Evolutionary conservation across 2,113 vertebrate genomes (phyloP).

Genomic region (Psilopsiagon aymara): DNA sequence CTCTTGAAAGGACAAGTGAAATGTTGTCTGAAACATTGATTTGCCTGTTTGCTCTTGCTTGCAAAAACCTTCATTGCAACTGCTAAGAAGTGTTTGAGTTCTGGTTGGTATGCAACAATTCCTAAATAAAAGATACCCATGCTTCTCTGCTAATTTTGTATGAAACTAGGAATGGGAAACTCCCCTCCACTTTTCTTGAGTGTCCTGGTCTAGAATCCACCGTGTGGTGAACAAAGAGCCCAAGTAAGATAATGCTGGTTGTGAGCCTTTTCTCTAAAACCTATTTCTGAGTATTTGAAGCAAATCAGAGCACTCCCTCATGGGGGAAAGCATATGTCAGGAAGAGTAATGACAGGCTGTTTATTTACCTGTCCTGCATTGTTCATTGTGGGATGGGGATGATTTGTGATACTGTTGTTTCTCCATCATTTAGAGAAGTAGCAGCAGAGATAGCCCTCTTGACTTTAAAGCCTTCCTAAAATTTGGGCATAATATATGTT

Average conservation of each 20-base stretch:
- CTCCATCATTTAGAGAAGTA: neutral
- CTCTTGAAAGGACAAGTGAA: neutral
- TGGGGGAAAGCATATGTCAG: neutral
- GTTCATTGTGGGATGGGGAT: neutral
- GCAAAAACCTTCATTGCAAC: neutral
- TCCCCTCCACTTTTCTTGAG: neutral
- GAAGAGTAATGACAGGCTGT: neutral
- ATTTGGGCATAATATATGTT: neutral
- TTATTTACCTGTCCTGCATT: neutral
- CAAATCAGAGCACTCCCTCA: neutral
- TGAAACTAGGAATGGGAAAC: neutral
- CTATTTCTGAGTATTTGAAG: neutral
- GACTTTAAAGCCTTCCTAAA: neutral
- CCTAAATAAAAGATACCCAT: rapidly evolving
- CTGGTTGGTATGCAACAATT: neutral
- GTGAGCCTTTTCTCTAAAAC: neutral
- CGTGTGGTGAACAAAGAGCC: neutral
- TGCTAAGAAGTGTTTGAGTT: neutral
- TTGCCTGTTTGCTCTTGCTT: neutral
- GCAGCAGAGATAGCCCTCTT: neutral
- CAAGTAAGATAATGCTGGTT: neutral
- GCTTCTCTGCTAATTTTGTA: neutral
- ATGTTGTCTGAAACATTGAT: neutral
- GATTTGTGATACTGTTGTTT: neutral
- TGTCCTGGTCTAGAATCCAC: neutral